phyloP scores from a whole-genome alignment of 2,888 invertebrate species.

The Himalopsyche tibetana region DNA sequence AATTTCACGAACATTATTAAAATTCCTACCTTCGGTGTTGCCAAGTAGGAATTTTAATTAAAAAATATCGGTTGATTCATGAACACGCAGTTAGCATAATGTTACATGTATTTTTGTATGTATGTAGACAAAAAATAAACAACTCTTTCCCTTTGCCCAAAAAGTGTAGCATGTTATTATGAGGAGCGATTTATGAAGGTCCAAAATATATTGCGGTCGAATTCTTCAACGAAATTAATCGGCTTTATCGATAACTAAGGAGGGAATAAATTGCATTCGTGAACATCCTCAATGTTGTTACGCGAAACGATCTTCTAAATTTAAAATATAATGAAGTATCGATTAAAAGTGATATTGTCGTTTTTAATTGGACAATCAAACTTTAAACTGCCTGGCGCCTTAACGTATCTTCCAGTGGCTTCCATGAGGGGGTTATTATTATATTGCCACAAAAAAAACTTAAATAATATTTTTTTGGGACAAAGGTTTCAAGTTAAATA shows the following conservation, averaged over 20 bases:
- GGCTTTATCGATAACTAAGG: constrained; percentile 12
- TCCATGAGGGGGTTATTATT: too few species aligned
- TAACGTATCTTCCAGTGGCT: too few species aligned
- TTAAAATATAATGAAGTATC: constrained; percentile 12
- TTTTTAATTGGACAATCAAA: background rate
- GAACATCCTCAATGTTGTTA: constrained; percentile 13
- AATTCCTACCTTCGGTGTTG: background rate
- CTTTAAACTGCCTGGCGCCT: too few species aligned
- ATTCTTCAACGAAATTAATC: background rate
- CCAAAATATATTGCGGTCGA: background rate
- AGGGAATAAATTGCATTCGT: constrained; percentile 9
- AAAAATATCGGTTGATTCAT: constrained; percentile 20
- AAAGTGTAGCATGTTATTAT: constrained; percentile 24
- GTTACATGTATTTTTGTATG: background rate
- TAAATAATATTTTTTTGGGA: too few species aligned
- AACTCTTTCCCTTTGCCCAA: background rate
- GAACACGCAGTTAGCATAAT: constrained; percentile 26
- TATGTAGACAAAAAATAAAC: constrained; percentile 21
- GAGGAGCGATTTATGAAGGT: constrained; percentile 11
- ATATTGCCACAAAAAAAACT: too few species aligned
- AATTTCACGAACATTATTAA: too few species aligned
- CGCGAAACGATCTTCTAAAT: constrained; percentile 13
- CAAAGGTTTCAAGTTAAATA: too few species aligned
- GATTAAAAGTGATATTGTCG: constrained; percentile 13
- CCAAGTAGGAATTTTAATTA: constrained; percentile 22